Evolutionary conservation across 2,888 invertebrate species (phyloP).

Genomic region (Sarcophaga subvicina): DNA sequence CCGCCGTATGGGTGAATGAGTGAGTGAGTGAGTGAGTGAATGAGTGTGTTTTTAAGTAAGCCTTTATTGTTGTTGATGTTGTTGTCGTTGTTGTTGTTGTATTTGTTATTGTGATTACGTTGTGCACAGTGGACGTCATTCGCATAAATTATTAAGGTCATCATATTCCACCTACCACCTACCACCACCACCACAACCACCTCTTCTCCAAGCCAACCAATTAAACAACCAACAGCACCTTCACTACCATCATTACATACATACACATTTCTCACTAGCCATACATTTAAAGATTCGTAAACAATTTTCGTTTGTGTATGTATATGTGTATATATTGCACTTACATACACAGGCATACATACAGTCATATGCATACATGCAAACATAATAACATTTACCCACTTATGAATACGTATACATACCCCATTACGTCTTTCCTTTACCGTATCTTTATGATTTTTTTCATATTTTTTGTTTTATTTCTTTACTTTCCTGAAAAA

Average conservation of each 20-base stretch:
- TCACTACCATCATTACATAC: not conserved
- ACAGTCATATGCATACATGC: constrained; percentile 11
- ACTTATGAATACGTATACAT: not conserved
- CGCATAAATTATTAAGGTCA: constrained; percentile 69
- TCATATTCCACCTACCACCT: constrained; percentile 72
- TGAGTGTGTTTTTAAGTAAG: constrained; percentile 37
- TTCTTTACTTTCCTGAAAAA: constrained; percentile 25
- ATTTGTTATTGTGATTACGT: constrained; percentile 65
- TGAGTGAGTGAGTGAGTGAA: constrained; percentile 1
- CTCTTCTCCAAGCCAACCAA: not conserved
- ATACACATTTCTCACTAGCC: not conserved
- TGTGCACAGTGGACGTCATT: constrained; percentile 71
- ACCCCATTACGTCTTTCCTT: constrained; percentile 22
- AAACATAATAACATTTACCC: constrained; percentile 30
- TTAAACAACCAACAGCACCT: not conserved
- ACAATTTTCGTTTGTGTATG: not conserved
- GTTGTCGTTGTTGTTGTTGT: constrained; percentile 70
- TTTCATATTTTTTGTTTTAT: constrained; percentile 47
- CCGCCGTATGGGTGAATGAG: not conserved
- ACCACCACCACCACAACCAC: constrained; percentile 13
- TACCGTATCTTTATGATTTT: constrained; percentile 22
- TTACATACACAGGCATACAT: constrained; percentile 24
- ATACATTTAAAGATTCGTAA: not conserved
- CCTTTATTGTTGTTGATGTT: constrained; percentile 61
- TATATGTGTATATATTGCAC: not conserved